A percentile compares a stretch with the other conserved stretches of the same genome.
Evolutionary conservation across 2,797 vertebrate genomes (phyloP).

Genomic region (Lycodopsis pacificus): DNA sequence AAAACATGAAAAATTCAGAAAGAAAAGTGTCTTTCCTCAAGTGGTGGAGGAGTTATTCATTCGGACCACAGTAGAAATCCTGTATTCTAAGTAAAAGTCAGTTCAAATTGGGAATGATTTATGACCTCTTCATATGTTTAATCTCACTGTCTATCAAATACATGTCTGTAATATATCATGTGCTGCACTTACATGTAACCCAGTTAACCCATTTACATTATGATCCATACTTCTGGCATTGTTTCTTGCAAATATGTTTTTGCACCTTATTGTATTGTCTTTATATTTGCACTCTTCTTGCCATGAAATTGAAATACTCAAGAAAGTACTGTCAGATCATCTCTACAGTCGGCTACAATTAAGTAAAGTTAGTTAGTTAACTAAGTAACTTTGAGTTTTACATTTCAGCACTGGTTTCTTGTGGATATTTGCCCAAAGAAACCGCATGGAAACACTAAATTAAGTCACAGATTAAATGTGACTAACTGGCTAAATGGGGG

Average conservation of each 20-base stretch:
- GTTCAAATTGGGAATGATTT: not conserved
- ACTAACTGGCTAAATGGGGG: not conserved
- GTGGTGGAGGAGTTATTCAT: too few relatives aligned
- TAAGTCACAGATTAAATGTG: constrained; percentile 8
- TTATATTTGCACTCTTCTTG: not conserved
- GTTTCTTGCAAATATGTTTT: not conserved
- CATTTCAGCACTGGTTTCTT: not conserved
- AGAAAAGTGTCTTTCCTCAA: too few relatives aligned
- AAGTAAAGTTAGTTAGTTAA: not conserved
- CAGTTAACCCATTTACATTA: not conserved
- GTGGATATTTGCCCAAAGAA: not conserved
- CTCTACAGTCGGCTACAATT: not conserved
- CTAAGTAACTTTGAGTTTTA: not conserved
- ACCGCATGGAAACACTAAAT: not conserved
- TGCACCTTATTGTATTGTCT: not conserved
- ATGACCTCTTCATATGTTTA: not conserved
- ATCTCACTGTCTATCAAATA: not conserved
- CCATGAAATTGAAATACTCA: not conserved
- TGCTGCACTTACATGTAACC: too few relatives aligned
- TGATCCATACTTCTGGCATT: not conserved
- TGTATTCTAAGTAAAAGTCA: not conserved
- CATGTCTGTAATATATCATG: too few relatives aligned
- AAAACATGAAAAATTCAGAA: too few relatives aligned
- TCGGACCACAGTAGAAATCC: too few relatives aligned
- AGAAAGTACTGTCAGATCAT: not conserved